Evolutionary conservation across 2,797 vertebrate genomes (phyloP).

Genomic region (Coracias cyanogaster): DNA sequence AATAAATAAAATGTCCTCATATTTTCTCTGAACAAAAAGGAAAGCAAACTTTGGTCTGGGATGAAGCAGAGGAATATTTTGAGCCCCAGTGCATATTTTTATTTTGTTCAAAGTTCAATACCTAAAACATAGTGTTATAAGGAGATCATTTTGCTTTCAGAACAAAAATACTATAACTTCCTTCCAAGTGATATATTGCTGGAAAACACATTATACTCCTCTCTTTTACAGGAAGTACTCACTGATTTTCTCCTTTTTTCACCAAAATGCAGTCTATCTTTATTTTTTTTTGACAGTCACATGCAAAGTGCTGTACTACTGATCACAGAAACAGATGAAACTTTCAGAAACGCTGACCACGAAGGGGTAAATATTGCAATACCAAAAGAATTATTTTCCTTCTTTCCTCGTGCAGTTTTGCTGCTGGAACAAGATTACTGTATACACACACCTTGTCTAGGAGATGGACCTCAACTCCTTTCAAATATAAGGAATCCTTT

Average conservation of each 20-base stretch:
- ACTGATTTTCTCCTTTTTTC: not conserved
- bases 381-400: not conserved
- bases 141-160: not conserved
- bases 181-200: not conserved
- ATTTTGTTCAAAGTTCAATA: not conserved
- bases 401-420: not conserved
- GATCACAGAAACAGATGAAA: not conserved
- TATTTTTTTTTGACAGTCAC: not conserved
- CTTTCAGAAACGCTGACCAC: not conserved
- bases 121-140: not conserved
- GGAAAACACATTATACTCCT: not conserved
- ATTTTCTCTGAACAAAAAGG: not conserved
- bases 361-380: conserved; percentile 6
- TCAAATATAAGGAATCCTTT: not conserved
- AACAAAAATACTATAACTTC: not conserved
- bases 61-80: not conserved
- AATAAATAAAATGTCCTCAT: not conserved
- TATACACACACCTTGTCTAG: not conserved
- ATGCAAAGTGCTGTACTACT: not conserved
- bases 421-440: not conserved
- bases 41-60: not conserved
- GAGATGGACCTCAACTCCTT: not conserved
- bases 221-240: not conserved
- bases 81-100: not conserved
- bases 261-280: not conserved